phyloP scores from a whole-genome alignment of 2,113 vertebrate species.

The Lipotes vexillifer region DNA sequence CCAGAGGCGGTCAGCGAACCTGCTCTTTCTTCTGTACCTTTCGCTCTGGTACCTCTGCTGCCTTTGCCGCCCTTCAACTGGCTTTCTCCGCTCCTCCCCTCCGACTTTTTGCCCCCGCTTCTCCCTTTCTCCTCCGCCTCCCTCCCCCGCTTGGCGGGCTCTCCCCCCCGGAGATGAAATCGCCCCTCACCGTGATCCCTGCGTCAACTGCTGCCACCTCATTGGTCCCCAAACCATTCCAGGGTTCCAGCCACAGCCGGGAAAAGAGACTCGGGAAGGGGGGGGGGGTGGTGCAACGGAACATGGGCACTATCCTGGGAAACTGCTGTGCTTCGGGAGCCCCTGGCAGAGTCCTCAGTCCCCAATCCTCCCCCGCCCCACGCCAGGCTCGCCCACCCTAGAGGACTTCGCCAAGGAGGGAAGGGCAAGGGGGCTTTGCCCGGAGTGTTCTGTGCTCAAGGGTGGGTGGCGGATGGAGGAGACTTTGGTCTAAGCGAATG shows the following conservation, averaged over 20 bases:
- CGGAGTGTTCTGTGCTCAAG: background rate
- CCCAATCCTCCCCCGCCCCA: background rate
- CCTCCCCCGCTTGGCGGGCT: background rate
- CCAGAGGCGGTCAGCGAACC: background rate
- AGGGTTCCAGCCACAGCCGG: background rate
- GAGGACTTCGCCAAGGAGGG: background rate
- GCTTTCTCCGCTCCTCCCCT: background rate
- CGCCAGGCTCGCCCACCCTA: background rate
- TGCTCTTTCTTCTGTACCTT: background rate
- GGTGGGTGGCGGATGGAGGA: background rate
- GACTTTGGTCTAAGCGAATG: background rate
- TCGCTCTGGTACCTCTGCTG: fast-evolving
- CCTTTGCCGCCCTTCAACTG: background rate
- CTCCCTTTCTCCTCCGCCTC: background rate
- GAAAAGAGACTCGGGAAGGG: background rate
- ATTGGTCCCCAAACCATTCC: background rate
- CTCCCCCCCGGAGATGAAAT: background rate
- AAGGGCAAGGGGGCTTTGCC: background rate
- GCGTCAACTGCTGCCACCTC: constrained; percentile 38
- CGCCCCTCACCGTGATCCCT: constrained; percentile 21
- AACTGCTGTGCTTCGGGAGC: background rate
- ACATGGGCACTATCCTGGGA: background rate
- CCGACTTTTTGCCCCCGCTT: background rate
- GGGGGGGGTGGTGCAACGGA: background rate
- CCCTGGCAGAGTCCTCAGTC: background rate